Evolutionary conservation across 2,113 vertebrate genomes (phyloP).

Genomic region (Caranx melampygus): DNA sequence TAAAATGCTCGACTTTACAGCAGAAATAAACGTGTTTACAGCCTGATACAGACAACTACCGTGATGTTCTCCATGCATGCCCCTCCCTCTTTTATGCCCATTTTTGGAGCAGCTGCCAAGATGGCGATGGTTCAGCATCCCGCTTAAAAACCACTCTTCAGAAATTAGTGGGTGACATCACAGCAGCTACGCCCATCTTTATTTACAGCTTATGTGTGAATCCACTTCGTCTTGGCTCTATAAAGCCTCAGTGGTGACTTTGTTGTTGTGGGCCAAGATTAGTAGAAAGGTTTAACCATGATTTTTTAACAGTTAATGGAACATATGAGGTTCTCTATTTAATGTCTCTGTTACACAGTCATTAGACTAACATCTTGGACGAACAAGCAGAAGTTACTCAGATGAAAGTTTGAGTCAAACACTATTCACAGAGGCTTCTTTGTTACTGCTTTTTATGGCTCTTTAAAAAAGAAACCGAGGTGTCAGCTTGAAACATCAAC

Average conservation of each 20-base stretch:
- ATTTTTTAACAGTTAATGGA: background rate
- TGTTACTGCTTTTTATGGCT: background rate
- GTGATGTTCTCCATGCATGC: no score
- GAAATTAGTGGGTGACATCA: no score
- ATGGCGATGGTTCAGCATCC: no score
- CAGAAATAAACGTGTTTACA: no score
- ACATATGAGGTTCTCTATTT: no score
- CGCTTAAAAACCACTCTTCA: no score
- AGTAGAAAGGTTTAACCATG: background rate
- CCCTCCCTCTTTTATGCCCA: no score
- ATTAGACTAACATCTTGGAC: background rate
- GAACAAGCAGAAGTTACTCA: background rate
- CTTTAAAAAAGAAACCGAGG: background rate
- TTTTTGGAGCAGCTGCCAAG: no score
- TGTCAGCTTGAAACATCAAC: background rate
- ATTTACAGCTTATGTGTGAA: no score
- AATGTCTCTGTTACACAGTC: background rate
- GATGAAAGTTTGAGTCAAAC: background rate
- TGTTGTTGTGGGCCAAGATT: background rate
- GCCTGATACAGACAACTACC: no score
- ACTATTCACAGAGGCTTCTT: background rate
- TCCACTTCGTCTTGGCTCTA: background rate
- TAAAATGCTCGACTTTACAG: no score
- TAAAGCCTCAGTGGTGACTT: background rate
- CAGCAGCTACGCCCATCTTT: no score